Evolutionary conservation across 1,140 invertebrate species (phyloP), one percentile per base, ranked within the genome.

Genomic region (Heliconius congener): DNA sequence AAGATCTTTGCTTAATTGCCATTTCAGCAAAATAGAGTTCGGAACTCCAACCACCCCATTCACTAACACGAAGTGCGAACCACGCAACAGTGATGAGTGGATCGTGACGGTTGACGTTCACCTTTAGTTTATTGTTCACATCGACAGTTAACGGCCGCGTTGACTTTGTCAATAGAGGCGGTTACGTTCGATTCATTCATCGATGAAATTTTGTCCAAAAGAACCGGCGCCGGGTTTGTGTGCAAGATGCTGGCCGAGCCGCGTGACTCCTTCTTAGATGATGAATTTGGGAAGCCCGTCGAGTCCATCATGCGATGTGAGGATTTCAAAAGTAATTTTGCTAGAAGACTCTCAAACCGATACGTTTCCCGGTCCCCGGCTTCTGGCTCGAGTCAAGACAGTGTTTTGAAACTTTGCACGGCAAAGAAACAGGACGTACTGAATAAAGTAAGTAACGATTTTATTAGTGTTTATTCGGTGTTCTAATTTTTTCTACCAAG

Each of bases 311-410:
- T 94, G 93, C 88, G 87, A 81, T 93, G 91, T 84, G 92, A 94
- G 81, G 91, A 94, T 78, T 94, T 94, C 74, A 94, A 94, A 79
- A 94, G 93, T 77, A 94, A 93, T 85, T 94, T 94, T 79, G 93
- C 93, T 1, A 89, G 93, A 77, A 92, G 87, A 75, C 89, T 94
- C 57, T 94, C 93, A 23, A 93, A 93, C 85, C 86, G 93, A 42
- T 94, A 91, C 76, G 90, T 84, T 76, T 87, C 90, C 77, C 88
- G 86, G 77, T 84, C 90, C 23, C 84, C 88, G 19, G 75, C 85
- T 37, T 78, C 80, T 34, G 83, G 78, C 60, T 74, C 86, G n/a
- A 90, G 84, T 70, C 85, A 87, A 80, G 89, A 90, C 71, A 81
- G 75, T 57, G 76, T 84, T 16, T 77, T 92, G 78, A 93, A 93